Conservation (phyloP, 2,888 invertebrate species). For the Netelia inedita region DNA sequence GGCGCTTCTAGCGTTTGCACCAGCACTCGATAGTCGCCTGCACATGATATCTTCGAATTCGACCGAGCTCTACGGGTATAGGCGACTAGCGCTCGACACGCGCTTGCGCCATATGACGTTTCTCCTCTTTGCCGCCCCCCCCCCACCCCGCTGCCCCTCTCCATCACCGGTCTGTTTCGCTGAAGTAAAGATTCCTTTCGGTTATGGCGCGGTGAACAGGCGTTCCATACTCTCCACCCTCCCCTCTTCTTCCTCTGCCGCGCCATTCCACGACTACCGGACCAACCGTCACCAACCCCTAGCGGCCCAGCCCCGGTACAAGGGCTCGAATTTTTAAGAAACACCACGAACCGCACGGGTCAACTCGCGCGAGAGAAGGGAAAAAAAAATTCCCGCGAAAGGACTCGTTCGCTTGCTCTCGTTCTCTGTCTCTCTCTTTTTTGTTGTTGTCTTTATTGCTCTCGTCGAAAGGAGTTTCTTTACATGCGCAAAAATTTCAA, state of each 20-base stretch:
- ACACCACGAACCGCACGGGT: not conserved
- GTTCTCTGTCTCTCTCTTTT: not conserved
- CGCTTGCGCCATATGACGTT: constrained; percentile 49
- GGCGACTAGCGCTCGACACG: constrained; percentile 9
- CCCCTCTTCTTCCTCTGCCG: not conserved
- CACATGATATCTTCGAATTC: constrained; percentile 38
- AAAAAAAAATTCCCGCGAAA: constrained; percentile 56
- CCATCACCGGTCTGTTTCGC: constrained; percentile 43
- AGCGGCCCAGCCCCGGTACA: constrained; percentile 46
- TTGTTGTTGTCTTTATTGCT: not conserved
- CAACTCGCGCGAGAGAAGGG: not conserved
- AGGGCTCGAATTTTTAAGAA: constrained; percentile 20
- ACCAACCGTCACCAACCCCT: constrained; percentile 17
- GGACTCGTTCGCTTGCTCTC: constrained; percentile 28
- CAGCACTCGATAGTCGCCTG: constrained; percentile 62
- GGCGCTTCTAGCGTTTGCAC: constrained; percentile 63
- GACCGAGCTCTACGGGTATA: constrained; percentile 22
- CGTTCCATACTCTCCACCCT: constrained; percentile 4
- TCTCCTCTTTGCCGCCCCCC: not conserved
- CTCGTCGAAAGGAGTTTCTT: constrained; percentile 38
- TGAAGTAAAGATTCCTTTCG: constrained; percentile 72
- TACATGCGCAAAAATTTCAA: constrained; percentile 54
- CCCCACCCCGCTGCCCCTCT: no score
- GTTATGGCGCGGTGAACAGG: constrained; percentile 50
- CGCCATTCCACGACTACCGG: constrained; percentile 10